Evolutionary conservation across 2,113 vertebrate species (phyloP).

Genomic region (Istiophorus platypterus): DNA sequence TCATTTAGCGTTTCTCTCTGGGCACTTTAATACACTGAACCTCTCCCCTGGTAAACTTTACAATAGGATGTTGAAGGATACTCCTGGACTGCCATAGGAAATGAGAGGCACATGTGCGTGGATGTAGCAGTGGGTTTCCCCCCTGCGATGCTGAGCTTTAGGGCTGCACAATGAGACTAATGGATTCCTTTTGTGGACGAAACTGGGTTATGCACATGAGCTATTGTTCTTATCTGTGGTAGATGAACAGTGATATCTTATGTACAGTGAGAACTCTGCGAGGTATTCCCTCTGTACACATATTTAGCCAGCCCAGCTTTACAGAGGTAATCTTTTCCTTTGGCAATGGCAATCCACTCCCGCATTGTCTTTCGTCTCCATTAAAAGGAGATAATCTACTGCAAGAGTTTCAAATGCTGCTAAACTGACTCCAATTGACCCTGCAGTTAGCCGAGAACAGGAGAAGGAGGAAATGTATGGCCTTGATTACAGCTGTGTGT

Average conservation of each 20-base stretch:
- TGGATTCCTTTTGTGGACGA: slow-evolving; percentile 78
- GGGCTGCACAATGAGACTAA: slow-evolving; percentile 78
- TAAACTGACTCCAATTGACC: slow-evolving; percentile 96
- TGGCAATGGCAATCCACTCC: slow-evolving; percentile 58
- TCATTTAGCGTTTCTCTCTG: slow-evolving; percentile 86
- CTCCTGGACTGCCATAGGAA: slow-evolving; percentile 90
- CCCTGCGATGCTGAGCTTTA: slow-evolving; percentile 72
- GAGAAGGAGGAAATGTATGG: slow-evolving; percentile 92
- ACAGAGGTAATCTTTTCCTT: slow-evolving; percentile 68
- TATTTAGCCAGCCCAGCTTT: slow-evolving; percentile 49
- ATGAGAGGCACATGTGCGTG: slow-evolving; percentile 83
- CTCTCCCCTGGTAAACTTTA: slow-evolving; percentile 90
- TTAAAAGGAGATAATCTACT: slow-evolving; percentile 86
- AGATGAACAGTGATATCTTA: slow-evolving; percentile 53
- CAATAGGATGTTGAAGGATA: slow-evolving; percentile 86
- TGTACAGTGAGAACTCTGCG: slow-evolving; percentile 43
- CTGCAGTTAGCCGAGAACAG: slow-evolving; percentile 89
- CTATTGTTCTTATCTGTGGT: slow-evolving; percentile 71
- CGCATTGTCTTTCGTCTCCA: slow-evolving; percentile 79
- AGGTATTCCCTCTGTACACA: slow-evolving; percentile 39
- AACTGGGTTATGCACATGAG: slow-evolving; percentile 72
- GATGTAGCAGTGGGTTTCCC: slow-evolving; percentile 57
- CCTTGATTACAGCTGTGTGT: slow-evolving; percentile 95
- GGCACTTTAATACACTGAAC: slow-evolving; percentile 88
- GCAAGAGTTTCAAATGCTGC: slow-evolving; percentile 91